A percentile compares a stretch with the other conserved stretches of the same genome.
Evolutionary conservation across 2,797 vertebrate species (phyloP).

Genomic region (Lateolabrax maculatus): DNA sequence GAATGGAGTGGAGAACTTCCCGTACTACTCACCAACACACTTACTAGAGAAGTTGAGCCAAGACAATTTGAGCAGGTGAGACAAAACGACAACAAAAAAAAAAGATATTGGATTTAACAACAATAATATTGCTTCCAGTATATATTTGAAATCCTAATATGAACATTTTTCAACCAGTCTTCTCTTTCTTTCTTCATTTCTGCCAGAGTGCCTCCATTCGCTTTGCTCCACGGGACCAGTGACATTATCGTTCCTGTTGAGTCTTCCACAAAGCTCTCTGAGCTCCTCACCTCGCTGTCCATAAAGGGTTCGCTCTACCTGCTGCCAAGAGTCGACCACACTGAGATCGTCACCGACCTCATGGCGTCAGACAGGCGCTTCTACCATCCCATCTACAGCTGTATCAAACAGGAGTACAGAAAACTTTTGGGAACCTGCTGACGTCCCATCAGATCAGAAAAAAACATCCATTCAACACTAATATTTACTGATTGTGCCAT

Average conservation of each 20-base stretch:
- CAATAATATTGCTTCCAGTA: neutral
- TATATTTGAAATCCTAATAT: neutral
- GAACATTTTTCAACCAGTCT: neutral
- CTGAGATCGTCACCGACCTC: constrained; percentile 82
- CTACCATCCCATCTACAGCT: constrained; percentile 81
- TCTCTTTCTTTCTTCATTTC: neutral
- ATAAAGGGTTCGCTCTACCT: constrained; percentile 80
- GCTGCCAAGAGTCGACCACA: constrained; percentile 82
- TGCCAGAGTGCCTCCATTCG: constrained; percentile 81
- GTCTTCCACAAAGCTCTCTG: constrained; percentile 79
- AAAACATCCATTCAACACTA: neutral
- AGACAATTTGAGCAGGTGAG: constrained; percentile 80
- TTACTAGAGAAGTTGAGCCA: constrained; percentile 66
- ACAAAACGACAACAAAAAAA: too few relatives aligned
- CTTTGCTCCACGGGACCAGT: constrained; percentile 81
- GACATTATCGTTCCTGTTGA: constrained; percentile 82
- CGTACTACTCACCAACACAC: constrained; percentile 82
- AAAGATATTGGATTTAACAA: neutral
- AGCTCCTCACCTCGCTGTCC: constrained; percentile 78
- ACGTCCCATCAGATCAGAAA: constrained; percentile 20
- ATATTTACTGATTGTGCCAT: constrained; percentile 37
- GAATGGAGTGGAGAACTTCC: constrained; percentile 84
- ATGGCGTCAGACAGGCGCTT: constrained; percentile 80
- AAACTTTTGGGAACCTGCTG: constrained; percentile 61
- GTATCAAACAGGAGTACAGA: constrained; percentile 80